Percentiles rank a stretch among this genome's conserved stretches.
phyloP scores from a whole-genome alignment of 2,888 invertebrate genomes.

The Agrilus mali region DNA sequence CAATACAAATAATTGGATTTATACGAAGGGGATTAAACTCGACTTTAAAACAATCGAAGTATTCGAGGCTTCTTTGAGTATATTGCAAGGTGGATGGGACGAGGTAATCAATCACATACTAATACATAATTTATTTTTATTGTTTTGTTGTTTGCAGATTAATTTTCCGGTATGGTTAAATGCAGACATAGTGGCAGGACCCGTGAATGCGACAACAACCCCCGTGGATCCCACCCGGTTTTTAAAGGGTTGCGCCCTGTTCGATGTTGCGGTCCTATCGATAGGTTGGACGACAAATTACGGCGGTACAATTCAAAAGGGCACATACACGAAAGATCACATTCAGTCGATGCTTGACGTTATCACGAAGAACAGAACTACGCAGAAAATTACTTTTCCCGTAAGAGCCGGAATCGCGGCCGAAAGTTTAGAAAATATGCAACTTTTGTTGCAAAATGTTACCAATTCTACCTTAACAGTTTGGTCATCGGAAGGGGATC shows the following conservation, averaged over 20 bases:
- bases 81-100: conserved; percentile 25
- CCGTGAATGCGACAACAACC: conserved; percentile 43
- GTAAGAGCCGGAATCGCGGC: conserved; percentile 59
- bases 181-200: conserved; percentile 74
- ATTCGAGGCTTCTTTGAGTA: conserved; percentile 43
- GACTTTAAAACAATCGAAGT: conserved; percentile 77
- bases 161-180: conserved; percentile 73
- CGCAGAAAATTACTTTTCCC: conserved; percentile 69
- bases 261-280: conserved; percentile 57
- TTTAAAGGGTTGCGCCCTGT: conserved; percentile 41
- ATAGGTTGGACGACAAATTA: conserved; percentile 76
- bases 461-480: conserved; percentile 60
- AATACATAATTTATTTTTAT: conserved; percentile 1
- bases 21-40: conserved; percentile 69
- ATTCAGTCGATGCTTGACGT: conserved; percentile 55
- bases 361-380: conserved; percentile 40
- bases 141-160: no score
- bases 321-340: conserved; percentile 48
- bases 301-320: conserved; percentile 37
- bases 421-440: conserved; percentile 47
- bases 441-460: conserved; percentile 42
- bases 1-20: conserved; percentile 35
- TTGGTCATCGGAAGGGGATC: conserved; percentile 60
- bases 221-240: conserved; percentile 57
- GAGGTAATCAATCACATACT: conserved; percentile 9